A percentile compares a stretch with the other conserved stretches of the same genome.
Evolutionary conservation across 2,797 vertebrate species (phyloP).

Genomic region (Catamblyrhynchus diadema): DNA sequence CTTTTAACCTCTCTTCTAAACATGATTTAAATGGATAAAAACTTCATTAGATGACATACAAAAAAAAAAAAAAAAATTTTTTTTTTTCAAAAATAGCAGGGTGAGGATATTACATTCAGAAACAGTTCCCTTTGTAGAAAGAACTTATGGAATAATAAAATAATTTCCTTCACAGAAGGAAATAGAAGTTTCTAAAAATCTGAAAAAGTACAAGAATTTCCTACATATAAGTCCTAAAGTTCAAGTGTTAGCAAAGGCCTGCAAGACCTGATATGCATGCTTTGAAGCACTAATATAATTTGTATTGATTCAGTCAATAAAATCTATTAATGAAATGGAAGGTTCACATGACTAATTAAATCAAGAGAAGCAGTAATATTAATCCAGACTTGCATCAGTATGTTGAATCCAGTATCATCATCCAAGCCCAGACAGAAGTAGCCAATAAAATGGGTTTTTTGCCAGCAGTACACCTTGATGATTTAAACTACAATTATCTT

Average conservation of each 20-base stretch:
- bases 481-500: not conserved
- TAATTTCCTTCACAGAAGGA: not conserved
- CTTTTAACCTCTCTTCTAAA: not conserved
- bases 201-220: not conserved
- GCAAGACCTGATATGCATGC: not conserved
- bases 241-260: not conserved
- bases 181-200: not conserved
- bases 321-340: slow-evolving; percentile 27
- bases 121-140: not conserved
- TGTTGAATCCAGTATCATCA: not conserved
- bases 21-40: not conserved
- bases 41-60: not conserved
- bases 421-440: not conserved
- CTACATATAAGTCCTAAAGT: not conserved
- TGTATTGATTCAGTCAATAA: not conserved
- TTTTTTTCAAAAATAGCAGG: not conserved
- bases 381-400: slow-evolving; percentile 8
- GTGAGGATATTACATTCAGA: not conserved
- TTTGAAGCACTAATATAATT: slow-evolving; percentile 18
- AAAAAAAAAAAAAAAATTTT: accelerated
- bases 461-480: not conserved
- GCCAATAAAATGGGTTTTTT: not conserved
- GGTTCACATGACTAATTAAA: slow-evolving; percentile 36
- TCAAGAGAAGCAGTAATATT: slow-evolving; percentile 28
- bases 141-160: not conserved